Evolutionary conservation across 1,140 invertebrate species (phyloP).

Genomic region (Eufriesea mexicana): DNA sequence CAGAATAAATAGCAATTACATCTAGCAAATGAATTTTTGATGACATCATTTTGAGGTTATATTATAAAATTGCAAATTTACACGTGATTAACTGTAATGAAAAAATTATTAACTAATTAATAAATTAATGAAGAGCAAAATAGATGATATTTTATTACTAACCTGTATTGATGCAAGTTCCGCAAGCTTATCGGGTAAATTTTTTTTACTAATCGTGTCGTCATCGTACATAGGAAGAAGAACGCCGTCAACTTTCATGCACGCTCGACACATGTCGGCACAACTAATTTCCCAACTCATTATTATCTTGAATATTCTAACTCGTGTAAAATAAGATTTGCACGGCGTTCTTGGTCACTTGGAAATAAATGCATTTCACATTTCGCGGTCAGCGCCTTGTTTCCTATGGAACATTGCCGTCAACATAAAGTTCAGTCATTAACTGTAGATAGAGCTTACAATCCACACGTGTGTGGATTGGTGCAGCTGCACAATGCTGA

Average conservation of each 20-base stretch:
- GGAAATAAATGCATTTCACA: constrained; percentile 47
- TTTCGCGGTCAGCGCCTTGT: constrained; percentile 40
- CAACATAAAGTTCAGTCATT: constrained; percentile 7
- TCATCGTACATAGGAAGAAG: constrained; percentile 77
- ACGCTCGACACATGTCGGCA: constrained; percentile 77
- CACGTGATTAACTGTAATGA: neutral
- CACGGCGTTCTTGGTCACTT: neutral
- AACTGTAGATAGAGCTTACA: constrained; percentile 20
- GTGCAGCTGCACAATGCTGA: neutral
- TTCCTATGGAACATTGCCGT: constrained; percentile 14
- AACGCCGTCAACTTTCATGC: constrained; percentile 76
- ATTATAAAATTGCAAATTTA: neutral
- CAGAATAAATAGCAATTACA: neutral
- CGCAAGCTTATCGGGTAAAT: constrained; percentile 74
- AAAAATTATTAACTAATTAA: neutral
- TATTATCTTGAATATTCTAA: constrained; percentile 40
- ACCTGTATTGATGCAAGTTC: constrained; percentile 77
- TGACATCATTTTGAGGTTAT: constrained; percentile 37
- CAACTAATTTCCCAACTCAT: constrained; percentile 75
- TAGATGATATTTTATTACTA: constrained; percentile 43
- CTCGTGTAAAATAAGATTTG: constrained; percentile 10
- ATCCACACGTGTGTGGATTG: neutral
- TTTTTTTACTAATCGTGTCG: constrained; percentile 65
- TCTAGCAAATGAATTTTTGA: neutral
- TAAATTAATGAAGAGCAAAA: neutral